A percentile compares a stretch with the other conserved stretches of the same genome.
These are phyloP conservation scores for Orius insidiosus DNA, from an alignment of 1,140 invertebrate genomes.

Conservation along the genomic window DNA sequence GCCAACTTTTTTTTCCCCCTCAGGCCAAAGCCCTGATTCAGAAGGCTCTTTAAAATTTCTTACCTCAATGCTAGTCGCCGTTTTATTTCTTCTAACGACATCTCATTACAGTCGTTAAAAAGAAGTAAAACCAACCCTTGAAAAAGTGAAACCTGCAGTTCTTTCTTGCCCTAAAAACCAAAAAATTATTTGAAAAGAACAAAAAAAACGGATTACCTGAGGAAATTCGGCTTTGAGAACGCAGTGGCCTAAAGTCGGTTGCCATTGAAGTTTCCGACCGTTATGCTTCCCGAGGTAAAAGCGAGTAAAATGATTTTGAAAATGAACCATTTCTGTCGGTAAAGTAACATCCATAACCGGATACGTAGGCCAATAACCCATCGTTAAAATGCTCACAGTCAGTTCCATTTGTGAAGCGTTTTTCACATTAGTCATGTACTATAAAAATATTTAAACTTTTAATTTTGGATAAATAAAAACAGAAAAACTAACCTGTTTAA, in stretches of 20 bases:
- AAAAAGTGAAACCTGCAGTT: constrained; percentile 94
- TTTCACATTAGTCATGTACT: constrained; percentile 41
- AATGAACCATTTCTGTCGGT: constrained; percentile 77
- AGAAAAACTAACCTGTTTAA: constrained; percentile 55
- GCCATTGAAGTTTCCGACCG: constrained; percentile 94
- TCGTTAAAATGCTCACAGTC: constrained; percentile 90
- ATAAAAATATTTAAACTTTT: constrained; percentile 14
- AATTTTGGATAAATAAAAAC: constrained; percentile 1
- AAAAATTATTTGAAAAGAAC: constrained; percentile 5
- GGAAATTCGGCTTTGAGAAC: constrained; percentile 79
- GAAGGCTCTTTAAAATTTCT: too few species aligned
- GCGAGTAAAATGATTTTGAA: constrained; percentile 91
- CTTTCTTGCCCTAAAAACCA: constrained; percentile 62
- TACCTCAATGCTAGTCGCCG: constrained; percentile 72
- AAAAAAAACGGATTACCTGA: constrained; percentile 33
- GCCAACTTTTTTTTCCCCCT: background rate
- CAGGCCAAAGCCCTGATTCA: too few species aligned
- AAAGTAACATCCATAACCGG: constrained; percentile 77
- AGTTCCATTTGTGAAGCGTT: constrained; percentile 59
- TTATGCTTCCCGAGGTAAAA: constrained; percentile 97
- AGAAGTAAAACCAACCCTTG: constrained; percentile 87
- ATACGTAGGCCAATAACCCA: constrained; percentile 99
- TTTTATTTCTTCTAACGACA: constrained; percentile 77
- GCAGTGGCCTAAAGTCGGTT: constrained; percentile 92
- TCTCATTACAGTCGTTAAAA: constrained; percentile 78